These are phyloP conservation scores for Lagocephalus sceleratus DNA, from an alignment of 2,797 vertebrate species.

Conservation along the genomic window DNA sequence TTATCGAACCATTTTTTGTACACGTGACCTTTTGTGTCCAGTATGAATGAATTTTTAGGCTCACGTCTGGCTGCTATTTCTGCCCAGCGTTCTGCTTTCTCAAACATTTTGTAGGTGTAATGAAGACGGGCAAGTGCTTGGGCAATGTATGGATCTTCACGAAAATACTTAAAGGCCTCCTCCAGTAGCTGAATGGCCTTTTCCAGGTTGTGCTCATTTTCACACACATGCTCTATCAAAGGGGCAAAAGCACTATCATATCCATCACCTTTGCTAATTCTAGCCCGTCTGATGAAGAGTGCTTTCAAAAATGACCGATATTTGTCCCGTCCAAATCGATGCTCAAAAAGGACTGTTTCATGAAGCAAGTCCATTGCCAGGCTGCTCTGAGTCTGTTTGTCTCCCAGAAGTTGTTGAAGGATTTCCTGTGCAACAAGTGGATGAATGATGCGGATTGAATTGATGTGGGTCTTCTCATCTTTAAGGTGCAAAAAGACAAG, in stretches of 20 bases:
- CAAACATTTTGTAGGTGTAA: constrained; percentile 69
- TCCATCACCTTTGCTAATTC: constrained; percentile 77
- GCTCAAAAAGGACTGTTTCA: constrained; percentile 74
- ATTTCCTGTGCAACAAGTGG: constrained; percentile 82
- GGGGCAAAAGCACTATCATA: constrained; percentile 79
- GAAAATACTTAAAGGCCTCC: constrained; percentile 72
- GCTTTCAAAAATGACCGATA: constrained; percentile 76
- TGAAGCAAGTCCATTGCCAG: constrained; percentile 75
- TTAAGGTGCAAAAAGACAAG: constrained; percentile 81
- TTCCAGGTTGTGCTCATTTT: constrained; percentile 54
- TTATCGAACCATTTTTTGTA: constrained; percentile 78
- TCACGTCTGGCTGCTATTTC: constrained; percentile 62
- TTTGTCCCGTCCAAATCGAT: constrained; percentile 79
- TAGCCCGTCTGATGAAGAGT: constrained; percentile 76
- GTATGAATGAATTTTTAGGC: constrained; percentile 79
- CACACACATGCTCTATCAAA: constrained; percentile 78
- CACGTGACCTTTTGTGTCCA: constrained; percentile 85
- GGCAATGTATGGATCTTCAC: constrained; percentile 78
- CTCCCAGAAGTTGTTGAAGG: constrained; percentile 73
- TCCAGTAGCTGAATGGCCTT: constrained; percentile 75
- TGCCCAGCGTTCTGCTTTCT: constrained; percentile 79
- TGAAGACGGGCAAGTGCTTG: constrained; percentile 83
- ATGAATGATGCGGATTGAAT: constrained; percentile 81
- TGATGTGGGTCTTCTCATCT: constrained; percentile 76
- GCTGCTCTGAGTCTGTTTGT: constrained; percentile 67